These are phyloP conservation scores for Cosmorhoe ocellata DNA, from an alignment of 2,888 invertebrate genomes.

Conservation along the genomic window DNA sequence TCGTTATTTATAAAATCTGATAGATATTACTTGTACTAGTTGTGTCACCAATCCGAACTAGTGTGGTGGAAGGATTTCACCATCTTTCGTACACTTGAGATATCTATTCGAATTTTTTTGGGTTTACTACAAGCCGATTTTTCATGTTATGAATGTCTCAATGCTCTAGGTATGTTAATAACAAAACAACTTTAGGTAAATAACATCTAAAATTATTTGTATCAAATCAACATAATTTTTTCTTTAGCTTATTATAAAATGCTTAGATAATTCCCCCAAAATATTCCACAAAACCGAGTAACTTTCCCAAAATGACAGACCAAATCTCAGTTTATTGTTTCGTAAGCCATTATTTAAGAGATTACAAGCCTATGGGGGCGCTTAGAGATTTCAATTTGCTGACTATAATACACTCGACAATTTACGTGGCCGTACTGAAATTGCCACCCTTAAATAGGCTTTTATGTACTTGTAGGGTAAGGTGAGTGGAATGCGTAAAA, in stretches of 20 bases:
- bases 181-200: too few species aligned
- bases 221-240: not conserved
- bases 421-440: conserved; percentile 37
- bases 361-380: conserved; percentile 52
- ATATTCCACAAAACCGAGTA: conserved; percentile 36
- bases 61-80: too few species aligned
- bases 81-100: too few species aligned
- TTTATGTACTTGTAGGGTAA: conserved; percentile 8
- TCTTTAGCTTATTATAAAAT: not conserved
- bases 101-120: too few species aligned
- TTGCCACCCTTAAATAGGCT: conserved; percentile 29
- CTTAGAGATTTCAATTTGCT: conserved; percentile 64
- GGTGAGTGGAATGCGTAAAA: conserved; percentile 10
- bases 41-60: too few species aligned
- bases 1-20: too few species aligned
- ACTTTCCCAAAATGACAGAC: conserved; percentile 60
- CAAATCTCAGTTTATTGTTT: conserved; percentile 70
- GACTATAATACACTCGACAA: conserved; percentile 49
- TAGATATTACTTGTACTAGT: too few species aligned
- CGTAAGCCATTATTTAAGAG: conserved; percentile 64
- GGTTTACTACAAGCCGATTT: too few species aligned
- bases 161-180: too few species aligned
- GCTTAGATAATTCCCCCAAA: conserved; percentile 18
- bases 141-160: too few species aligned
- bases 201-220: too few species aligned